Base-by-base conservation (phyloP, 2,888 invertebrate genomes). In the Branchellion lobata region DNA sequence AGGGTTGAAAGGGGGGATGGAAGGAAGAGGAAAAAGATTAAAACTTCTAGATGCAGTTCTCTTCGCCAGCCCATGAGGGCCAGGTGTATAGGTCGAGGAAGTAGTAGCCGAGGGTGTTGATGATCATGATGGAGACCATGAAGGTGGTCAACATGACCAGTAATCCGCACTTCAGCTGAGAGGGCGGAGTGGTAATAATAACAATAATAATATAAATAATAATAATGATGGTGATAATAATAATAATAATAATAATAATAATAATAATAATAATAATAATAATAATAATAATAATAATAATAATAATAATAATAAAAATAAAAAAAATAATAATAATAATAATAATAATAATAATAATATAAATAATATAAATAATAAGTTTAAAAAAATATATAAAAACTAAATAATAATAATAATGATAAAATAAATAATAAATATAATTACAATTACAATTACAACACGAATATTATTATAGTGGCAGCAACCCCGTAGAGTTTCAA, bases 81-180 rank as follows among this genome's bases (percentile, higher is more conserved):
- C 83, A 80, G n/a, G 71, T 76, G 29, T 81, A 83, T n/a, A 85
- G 81, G 57, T 83, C 75, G 78, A 84, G 85, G 80, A 82, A 82
- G 24, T 81, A 79, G 21, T 79, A 80, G 14, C 84, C 84, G 82
- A 83, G 84, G 0, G 84, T 84, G 81, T 84, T 84, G 69, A 85
- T 83, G 65, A 83, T 84, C 1, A 85, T 53, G 18, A 81, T 82
- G 11, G 85, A 80, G 18, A 83, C 81, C 0, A 79, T 3, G 8
- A 85, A 81, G 53, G 85, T 84, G 18, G 84, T 68, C 5, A 85
- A 24, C 79, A 84, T 85, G 79, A 85, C 80, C 2, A 84, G 78
- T 27, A 83, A 76, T 8, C 85, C 85, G 21, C 83, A 78, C 69
- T 83, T 84, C 24, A 84, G 81, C 85, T 85, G 81, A 18, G 81